Evolutionary conservation across 2,888 invertebrate genomes (phyloP).

Genomic region (Xanthia togata): DNA sequence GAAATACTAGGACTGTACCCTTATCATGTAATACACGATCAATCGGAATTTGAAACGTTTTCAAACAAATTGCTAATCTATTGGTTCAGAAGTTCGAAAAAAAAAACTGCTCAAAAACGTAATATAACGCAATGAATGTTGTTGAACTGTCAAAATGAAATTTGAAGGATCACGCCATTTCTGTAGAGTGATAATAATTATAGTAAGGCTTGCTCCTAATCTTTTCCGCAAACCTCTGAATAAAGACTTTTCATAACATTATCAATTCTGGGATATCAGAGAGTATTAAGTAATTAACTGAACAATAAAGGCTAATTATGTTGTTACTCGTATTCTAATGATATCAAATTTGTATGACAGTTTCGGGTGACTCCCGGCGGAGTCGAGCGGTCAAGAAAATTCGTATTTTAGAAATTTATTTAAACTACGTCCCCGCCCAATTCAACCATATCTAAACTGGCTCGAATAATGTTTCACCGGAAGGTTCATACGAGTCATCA

Average conservation of each 20-base stretch:
- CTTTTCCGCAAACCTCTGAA: neutral
- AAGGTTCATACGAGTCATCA: neutral
- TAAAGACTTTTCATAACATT: conserved; percentile 1
- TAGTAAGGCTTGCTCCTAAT: neutral
- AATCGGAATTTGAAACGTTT: too few relatives aligned
- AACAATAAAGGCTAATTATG: conserved; percentile 31
- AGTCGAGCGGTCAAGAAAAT: neutral
- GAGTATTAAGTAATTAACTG: neutral
- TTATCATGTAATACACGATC: too few relatives aligned
- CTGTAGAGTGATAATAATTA: too few relatives aligned
- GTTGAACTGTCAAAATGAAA: too few relatives aligned
- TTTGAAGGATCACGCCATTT: too few relatives aligned
- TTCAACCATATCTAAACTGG: neutral
- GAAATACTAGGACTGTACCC: neutral
- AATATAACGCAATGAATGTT: too few relatives aligned
- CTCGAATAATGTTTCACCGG: neutral
- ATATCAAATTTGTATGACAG: conserved; percentile 19
- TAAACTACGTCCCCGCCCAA: neutral
- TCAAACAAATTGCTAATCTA: too few relatives aligned
- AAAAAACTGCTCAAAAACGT: too few relatives aligned
- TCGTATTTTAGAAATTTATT: neutral
- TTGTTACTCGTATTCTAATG: conserved; percentile 7
- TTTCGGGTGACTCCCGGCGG: neutral
- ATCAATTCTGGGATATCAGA: conserved; percentile 37
- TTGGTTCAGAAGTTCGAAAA: too few relatives aligned